A percentile compares a stretch with the other conserved stretches of the same genome.
Conservation (phyloP, 2,888 invertebrate genomes). For the Drosophila quasianomalipes region DNA sequence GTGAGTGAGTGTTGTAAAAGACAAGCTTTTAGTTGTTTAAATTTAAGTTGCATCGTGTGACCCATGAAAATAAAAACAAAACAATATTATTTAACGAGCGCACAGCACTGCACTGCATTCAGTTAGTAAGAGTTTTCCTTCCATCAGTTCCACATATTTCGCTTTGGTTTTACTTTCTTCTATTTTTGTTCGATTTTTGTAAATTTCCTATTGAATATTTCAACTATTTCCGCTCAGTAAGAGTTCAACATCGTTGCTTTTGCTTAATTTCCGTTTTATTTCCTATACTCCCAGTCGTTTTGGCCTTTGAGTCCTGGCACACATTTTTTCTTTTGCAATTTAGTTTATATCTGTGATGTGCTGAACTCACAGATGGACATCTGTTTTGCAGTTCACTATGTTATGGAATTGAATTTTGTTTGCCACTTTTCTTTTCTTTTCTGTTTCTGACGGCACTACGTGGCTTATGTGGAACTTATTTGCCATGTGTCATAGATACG, state of each 20-base stretch:
- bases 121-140: neutral
- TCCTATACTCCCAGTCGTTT: constrained; percentile 35
- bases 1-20: constrained; percentile 26
- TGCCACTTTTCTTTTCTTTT: constrained; percentile 42
- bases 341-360: constrained; percentile 25
- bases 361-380: constrained; percentile 58
- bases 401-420: constrained; percentile 72
- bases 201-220: constrained; percentile 66
- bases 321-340: constrained; percentile 7
- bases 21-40: constrained; percentile 76
- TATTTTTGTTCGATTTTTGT: constrained; percentile 20
- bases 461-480: constrained; percentile 68
- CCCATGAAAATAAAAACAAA: constrained; percentile 32
- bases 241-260: constrained; percentile 54
- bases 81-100: constrained; percentile 9
- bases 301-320: constrained; percentile 26
- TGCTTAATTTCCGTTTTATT: constrained; percentile 74
- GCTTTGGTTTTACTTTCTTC: constrained; percentile 8
- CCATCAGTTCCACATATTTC: neutral
- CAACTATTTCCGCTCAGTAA: constrained; percentile 62
- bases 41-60: constrained; percentile 60
- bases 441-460: constrained; percentile 38
- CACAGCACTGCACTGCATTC: neutral
- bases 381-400: constrained; percentile 75
- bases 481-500: constrained; percentile 66